Base-by-base conservation (phyloP, 2,797 vertebrate species). In the Capromys pilorides region DNA sequence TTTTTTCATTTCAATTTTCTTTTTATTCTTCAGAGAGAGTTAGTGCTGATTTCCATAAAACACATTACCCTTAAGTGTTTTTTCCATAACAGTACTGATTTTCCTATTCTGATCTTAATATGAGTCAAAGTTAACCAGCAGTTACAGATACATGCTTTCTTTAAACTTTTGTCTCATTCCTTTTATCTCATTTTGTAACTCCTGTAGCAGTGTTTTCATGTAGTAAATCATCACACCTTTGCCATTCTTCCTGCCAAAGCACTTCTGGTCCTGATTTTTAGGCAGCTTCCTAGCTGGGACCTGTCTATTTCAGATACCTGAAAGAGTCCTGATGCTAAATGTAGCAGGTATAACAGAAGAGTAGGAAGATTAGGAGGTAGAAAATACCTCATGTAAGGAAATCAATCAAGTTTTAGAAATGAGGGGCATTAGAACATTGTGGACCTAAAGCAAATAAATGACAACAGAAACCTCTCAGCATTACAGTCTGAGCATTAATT, bases 1-100 rank as follows among this genome's bases (percentile, higher is more conserved):
- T 92, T 97, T 97, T 97, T 97, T 96, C 92, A 90, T 86, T 97
- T 88, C 93, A 86, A 96, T 96, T 96, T 94, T 86, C 83, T 93
- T 49, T n/a, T 9, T 96, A 24, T 69, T 75, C 97, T 92, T 97
- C 94, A 66, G 90, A 96, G 71, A 86, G 61, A 77, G 95, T 97
- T 84, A 92, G 67, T 88, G 73, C 54, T 89, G n/a, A 96, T 98
- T 97, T 97, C 93, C 94, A 96, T 97, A 97, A 98, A 98, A 97
- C 19, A 97, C 88, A 97, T 97, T 97, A 97, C 86, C 88, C 80
- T 28, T 94, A 96, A 93, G 94, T 95, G 93, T 85, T 96, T 95
- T 96, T 78, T 88, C 88, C 92, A 57, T 88, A 97, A 67, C 54
- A 81, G 19, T 81, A 94, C 71, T 95, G 36, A 75, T 97, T 98